phyloP scores from a whole-genome alignment of 1,140 invertebrate species.

The Sitophilus oryzae region DNA sequence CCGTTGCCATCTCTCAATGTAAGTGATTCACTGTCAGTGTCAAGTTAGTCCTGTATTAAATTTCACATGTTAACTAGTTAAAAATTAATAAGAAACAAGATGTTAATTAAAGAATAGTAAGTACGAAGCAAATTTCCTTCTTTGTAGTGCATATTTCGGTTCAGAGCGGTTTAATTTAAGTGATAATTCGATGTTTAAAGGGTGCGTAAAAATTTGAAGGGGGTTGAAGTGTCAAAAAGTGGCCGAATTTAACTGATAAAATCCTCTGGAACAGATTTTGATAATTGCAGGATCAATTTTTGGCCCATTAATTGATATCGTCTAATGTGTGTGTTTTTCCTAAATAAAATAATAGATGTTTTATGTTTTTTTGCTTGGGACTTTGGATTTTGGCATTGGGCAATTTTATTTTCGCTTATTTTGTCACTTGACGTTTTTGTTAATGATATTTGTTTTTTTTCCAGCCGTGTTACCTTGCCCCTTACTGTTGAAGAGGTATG shows the following conservation, averaged over 20 bases:
- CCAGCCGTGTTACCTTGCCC: constrained; percentile 66
- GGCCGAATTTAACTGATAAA: constrained; percentile 12
- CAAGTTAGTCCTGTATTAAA: constrained; percentile 24
- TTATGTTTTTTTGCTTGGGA: constrained; percentile 16
- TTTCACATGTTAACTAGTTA: constrained; percentile 36
- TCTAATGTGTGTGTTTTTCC: constrained; percentile 7
- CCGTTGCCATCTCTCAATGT: constrained; percentile 27
- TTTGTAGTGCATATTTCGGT: neutral
- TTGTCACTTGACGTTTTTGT: constrained; percentile 16
- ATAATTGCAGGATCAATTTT: too few species aligned
- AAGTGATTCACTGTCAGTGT: constrained; percentile 31
- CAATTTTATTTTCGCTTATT: constrained; percentile 13
- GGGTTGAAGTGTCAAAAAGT: constrained; percentile 19
- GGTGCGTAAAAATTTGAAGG: constrained; percentile 8
- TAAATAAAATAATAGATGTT: neutral
- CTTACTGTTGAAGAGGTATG: constrained; percentile 71
- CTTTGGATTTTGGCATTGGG: constrained; percentile 27
- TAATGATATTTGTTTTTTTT: constrained; percentile 46
- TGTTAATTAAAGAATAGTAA: constrained; percentile 45
- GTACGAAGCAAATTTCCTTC: constrained; percentile 20
- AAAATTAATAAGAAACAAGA: constrained; percentile 33
- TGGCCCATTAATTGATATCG: too few species aligned
- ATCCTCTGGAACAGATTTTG: too few species aligned
- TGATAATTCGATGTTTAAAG: constrained; percentile 10
- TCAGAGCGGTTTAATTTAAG: constrained; percentile 11